A percentile compares a stretch with the other conserved stretches of the same genome.
phyloP scores from a whole-genome alignment of 2,888 invertebrate species.

The Parnassius orleans region DNA sequence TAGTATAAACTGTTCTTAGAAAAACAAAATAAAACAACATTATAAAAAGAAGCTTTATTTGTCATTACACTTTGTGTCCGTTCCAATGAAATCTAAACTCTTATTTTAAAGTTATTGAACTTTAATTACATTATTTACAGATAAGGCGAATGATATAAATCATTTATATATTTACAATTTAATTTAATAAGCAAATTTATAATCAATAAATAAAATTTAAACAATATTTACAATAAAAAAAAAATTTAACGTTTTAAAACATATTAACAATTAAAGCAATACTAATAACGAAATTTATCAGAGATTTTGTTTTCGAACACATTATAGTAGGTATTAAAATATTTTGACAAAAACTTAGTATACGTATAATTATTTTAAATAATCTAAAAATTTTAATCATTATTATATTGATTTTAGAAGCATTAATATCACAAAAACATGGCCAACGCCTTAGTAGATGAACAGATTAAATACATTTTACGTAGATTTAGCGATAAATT shows the following conservation, averaged over 20 bases:
- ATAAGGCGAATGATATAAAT: constrained; percentile 8
- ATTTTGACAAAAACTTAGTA: too few relatives aligned
- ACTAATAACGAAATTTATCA: background rate
- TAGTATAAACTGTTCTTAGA: background rate
- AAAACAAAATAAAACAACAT: constrained; percentile 36
- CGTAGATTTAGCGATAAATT: constrained; percentile 1
- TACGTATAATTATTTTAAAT: background rate
- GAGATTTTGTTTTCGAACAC: too few relatives aligned
- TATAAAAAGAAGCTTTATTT: constrained; percentile 71
- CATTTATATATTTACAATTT: constrained; percentile 24
- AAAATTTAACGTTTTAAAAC: background rate
- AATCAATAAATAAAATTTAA: constrained; percentile 10
- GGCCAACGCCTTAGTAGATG: constrained; percentile 39
- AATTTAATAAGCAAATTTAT: constrained; percentile 7
- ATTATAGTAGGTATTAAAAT: too few relatives aligned
- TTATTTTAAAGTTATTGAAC: constrained; percentile 9
- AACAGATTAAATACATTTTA: constrained; percentile 27
- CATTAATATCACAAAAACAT: constrained; percentile 55
- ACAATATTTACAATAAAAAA: constrained; percentile 21
- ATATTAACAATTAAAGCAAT: constrained; percentile 2
- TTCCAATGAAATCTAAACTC: constrained; percentile 19
- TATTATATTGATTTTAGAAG: constrained; percentile 26
- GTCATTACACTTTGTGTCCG: constrained; percentile 66
- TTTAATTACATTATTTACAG: constrained; percentile 26
- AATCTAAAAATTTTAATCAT: constrained; percentile 4